Evolutionary conservation across 2,888 invertebrate species (phyloP).

Genomic region (Dascillus cervinus): DNA sequence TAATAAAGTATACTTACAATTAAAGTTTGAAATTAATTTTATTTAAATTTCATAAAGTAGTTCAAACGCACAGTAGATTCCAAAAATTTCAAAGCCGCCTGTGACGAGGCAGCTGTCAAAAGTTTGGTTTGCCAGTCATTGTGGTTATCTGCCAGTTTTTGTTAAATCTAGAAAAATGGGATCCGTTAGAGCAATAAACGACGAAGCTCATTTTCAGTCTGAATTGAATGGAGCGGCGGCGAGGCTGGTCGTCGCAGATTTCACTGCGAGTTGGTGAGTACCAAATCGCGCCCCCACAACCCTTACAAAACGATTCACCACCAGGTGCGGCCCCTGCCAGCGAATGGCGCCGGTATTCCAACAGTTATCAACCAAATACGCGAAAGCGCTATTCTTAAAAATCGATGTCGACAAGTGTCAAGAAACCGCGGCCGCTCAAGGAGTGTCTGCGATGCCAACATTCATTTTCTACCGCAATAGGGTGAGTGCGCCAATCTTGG

Average conservation of each 20-base stretch:
- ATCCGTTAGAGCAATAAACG: constrained; percentile 56
- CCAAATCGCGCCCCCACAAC: not conserved
- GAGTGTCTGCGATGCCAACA: constrained; percentile 96
- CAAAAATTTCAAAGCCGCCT: too few relatives aligned
- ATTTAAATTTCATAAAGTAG: too few relatives aligned
- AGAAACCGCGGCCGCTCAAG: constrained; percentile 80
- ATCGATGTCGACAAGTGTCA: constrained; percentile 92
- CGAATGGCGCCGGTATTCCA: constrained; percentile 90
- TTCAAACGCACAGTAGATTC: too few relatives aligned
- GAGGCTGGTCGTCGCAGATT: constrained; percentile 89
- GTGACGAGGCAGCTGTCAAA: too few relatives aligned
- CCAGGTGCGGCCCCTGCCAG: constrained; percentile 95
- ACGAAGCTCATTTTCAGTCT: constrained; percentile 75
- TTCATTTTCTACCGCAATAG: constrained; percentile 90
- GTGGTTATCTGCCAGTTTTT: too few relatives aligned
- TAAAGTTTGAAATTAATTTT: too few relatives aligned
- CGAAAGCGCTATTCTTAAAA: constrained; percentile 84
- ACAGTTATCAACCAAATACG: constrained; percentile 78
- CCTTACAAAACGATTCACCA: too few relatives aligned
- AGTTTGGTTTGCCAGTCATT: too few relatives aligned
- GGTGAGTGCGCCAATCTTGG: constrained; percentile 41
- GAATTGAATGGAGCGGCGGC: constrained; percentile 79
- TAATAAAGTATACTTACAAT: too few relatives aligned
- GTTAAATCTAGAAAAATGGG: constrained; percentile 27
- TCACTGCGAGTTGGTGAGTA: constrained; percentile 84